Evolutionary conservation across 92 coral and sea anemone genomes (phyloP), one percentile per base, ranked within the genome.

Genomic region (Epizoanthus fatuus): DNA sequence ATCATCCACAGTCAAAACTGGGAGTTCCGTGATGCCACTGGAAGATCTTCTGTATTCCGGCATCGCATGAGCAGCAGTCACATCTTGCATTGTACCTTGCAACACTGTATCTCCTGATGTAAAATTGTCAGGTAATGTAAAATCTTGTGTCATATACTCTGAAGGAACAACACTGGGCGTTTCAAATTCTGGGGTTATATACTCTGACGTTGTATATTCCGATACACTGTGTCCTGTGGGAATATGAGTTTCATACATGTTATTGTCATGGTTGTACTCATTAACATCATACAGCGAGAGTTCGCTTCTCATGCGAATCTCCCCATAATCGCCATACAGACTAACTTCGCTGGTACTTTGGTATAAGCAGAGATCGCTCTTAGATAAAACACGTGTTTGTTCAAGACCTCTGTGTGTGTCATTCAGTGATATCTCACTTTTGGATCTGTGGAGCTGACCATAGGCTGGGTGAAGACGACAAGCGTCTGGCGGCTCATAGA

Each of bases 291-390:
- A 11, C 25, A 19, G 57, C 25, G 82, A 42, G 0, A 77, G 22
- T 49, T 19, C 42, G 4, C n/a, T 16, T 40, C 11, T 60, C 22
- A 39, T 59, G 14, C 8, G 8, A 22, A 4, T 11, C 10, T 77
- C 57, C 3, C 10, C 82, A 7, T 42, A 40, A 39, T 77, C 55
- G 19, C 3, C 16, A 22, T 77, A 17, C 4, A 54, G 7, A 19
- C 3, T 17, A 44, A 77, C 62, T 19, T 77, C 71, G 22, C 22
- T 75, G 67, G 44, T 77, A 77, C 82, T 25, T 60, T 77, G 82
- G 45, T 77, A 77, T 29, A 77, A 40, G 4, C 82, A 77, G 47
- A 77, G 82, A 29, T 77, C 82, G 12, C 82, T 77, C 57, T 77
- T 77, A 29, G 82, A 77, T 44, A 77, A 42, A 13, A 60, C 82